A percentile compares a stretch with the other conserved stretches of the same genome.
Conservation (phyloP, 37 sponge, comb jelly and placozoan genomes). For the Diacarnus erythraeanus region DNA sequence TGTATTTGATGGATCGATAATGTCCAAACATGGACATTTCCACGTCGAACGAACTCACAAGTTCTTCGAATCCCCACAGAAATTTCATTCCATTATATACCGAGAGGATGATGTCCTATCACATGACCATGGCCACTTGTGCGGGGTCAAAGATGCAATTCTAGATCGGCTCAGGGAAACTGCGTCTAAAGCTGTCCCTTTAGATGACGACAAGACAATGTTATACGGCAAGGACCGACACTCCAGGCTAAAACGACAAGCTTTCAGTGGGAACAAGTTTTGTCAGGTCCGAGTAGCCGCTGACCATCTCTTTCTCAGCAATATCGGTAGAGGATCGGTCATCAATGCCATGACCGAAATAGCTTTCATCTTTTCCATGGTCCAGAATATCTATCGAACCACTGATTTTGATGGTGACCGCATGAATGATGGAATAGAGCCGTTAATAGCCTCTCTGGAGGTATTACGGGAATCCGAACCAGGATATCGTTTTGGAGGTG, state of each 20-base stretch:
- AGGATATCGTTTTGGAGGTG: neutral
- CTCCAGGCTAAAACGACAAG: neutral
- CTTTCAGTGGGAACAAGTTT: slow-evolving; percentile 5
- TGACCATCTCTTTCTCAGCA: slow-evolving; percentile 61
- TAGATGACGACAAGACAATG: neutral
- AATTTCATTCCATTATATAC: slow-evolving; percentile 58
- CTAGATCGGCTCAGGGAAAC: slow-evolving; percentile 8
- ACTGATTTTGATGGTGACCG: slow-evolving; percentile 59
- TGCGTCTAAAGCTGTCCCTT: slow-evolving; percentile 37
- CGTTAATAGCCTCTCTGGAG: slow-evolving; percentile 9
- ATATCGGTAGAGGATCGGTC: slow-evolving; percentile 29
- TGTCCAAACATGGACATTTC: slow-evolving; percentile 41
- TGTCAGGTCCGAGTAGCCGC: slow-evolving; percentile 71
- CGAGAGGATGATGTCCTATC: slow-evolving; percentile 29
- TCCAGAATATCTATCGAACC: slow-evolving; percentile 31
- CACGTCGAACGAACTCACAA: slow-evolving; percentile 59
- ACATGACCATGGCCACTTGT: neutral
- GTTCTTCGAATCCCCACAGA: neutral
- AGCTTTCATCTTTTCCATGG: slow-evolving; percentile 13
- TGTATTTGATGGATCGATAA: slow-evolving; percentile 58
- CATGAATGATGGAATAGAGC: neutral
- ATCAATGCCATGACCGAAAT: slow-evolving; percentile 59
- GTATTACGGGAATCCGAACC: slow-evolving; percentile 12
- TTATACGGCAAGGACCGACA: neutral
- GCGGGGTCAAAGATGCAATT: slow-evolving; percentile 25